Percentiles rank a stretch among this genome's conserved stretches.
These are phyloP conservation scores for Pyrrhosoma nymphula DNA, from an alignment of 2,888 invertebrate genomes.

Conservation along the genomic window DNA sequence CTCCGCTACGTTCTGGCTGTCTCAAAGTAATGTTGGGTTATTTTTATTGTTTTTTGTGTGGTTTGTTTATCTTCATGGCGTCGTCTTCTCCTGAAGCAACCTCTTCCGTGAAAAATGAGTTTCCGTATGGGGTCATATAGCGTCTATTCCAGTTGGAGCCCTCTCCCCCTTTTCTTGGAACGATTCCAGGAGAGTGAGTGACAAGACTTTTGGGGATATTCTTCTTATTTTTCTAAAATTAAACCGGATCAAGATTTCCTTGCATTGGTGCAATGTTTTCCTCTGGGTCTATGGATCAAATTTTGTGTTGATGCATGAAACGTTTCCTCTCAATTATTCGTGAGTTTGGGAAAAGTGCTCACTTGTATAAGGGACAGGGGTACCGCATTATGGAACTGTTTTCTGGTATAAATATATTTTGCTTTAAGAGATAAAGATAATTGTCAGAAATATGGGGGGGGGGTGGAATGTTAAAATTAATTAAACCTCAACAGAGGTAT, in stretches of 20 bases:
- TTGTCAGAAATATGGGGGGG: no score
- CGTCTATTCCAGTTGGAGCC: constrained; percentile 4
- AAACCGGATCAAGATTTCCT: background rate
- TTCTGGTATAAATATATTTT: no score
- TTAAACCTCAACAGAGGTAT: no score
- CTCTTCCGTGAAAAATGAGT: constrained; percentile 24
- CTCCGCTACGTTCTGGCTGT: background rate
- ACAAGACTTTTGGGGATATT: background rate
- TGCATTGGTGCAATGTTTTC: background rate
- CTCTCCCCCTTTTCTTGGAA: constrained; percentile 9
- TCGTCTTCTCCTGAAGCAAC: background rate
- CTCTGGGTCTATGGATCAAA: background rate
- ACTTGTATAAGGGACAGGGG: no score
- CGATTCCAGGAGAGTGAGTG: constrained; percentile 33
- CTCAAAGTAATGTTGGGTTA: background rate
- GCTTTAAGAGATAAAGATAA: no score
- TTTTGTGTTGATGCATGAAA: background rate
- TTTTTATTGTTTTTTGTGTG: background rate
- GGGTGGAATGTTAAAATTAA: no score
- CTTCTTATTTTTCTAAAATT: constrained; percentile 40
- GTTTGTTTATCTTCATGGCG: no score
- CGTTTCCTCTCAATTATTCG: no score
- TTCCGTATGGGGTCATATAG: constrained; percentile 52
- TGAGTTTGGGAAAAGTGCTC: no score
- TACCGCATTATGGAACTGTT: no score